These are phyloP conservation scores for Drosophila bipectinata DNA, from an alignment of 1,140 invertebrate species.

Conservation along the genomic window DNA sequence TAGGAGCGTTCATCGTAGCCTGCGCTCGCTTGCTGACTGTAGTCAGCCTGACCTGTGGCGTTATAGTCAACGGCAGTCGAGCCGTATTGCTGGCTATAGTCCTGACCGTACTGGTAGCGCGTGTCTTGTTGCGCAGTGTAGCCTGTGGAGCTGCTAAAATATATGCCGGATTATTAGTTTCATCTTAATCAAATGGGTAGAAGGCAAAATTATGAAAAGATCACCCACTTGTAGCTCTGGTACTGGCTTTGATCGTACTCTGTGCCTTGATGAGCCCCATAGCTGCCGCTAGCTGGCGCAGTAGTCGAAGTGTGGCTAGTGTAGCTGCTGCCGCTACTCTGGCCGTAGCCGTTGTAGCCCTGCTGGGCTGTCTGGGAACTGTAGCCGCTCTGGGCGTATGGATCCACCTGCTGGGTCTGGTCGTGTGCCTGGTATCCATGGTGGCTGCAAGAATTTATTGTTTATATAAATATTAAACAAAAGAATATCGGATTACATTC, in stretches of 20 bases:
- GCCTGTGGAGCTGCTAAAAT: conserved; percentile 59
- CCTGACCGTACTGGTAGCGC: conserved; percentile 78
- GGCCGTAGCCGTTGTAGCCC: conserved; percentile 78
- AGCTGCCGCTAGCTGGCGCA: conserved; percentile 67
- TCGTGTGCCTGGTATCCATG: conserved; percentile 78
- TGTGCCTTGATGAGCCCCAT: conserved; percentile 60
- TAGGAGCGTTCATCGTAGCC: conserved; percentile 78
- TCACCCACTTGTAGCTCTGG: conserved; percentile 72
- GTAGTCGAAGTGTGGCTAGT: conserved; percentile 58
- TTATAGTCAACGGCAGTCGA: conserved; percentile 80
- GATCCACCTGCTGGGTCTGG: conserved; percentile 77
- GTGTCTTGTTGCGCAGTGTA: conserved; percentile 77
- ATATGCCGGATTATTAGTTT: conserved; percentile 8
- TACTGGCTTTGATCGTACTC: conserved; percentile 83
- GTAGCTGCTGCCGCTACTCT: conserved; percentile 67
- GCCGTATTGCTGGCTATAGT: conserved; percentile 81
- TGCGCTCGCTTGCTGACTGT: conserved; percentile 68
- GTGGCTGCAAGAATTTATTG: conserved; percentile 46
- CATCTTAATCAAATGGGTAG: neutral
- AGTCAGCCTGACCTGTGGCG: conserved; percentile 74
- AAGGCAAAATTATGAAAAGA: neutral
- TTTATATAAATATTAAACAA: neutral
- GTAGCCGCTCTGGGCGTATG: conserved; percentile 77
- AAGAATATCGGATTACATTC: neutral
- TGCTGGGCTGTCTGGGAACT: conserved; percentile 62